Evolutionary conservation across 2,113 vertebrate species (phyloP).

Genomic region (Lucifuga dentata): DNA sequence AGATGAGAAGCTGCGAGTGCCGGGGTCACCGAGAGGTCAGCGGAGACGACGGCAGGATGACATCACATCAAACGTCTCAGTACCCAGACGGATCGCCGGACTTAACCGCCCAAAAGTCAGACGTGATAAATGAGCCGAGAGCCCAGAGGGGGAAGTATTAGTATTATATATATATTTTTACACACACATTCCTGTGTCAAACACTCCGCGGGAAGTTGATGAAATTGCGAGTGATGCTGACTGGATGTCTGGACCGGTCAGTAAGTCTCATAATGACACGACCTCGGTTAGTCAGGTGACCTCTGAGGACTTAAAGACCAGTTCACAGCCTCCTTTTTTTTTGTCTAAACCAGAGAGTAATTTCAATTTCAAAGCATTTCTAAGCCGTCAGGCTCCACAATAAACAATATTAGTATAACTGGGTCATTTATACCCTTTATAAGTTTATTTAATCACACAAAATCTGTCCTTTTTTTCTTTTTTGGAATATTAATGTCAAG

Average conservation of each 20-base stretch:
- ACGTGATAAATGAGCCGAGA: conserved; percentile 52
- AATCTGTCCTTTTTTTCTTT: too few relatives aligned
- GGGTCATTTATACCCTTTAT: too few relatives aligned
- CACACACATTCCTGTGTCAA: conserved; percentile 35
- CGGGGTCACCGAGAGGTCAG: conserved; percentile 65
- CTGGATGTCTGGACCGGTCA: conserved; percentile 58
- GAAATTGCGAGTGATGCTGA: conserved; percentile 53
- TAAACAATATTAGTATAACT: too few relatives aligned
- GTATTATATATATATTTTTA: too few relatives aligned
- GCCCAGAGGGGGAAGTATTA: conserved; percentile 4
- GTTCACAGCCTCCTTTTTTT: conserved; percentile 52
- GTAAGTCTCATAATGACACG: conserved; percentile 56
- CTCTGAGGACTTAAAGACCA: conserved; percentile 32
- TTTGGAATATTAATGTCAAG: too few relatives aligned
- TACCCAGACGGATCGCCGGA: conserved; percentile 24
- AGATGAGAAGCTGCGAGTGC: conserved; percentile 56
- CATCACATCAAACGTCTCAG: conserved; percentile 53
- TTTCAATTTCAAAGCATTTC: conserved; percentile 61
- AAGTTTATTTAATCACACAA: too few relatives aligned
- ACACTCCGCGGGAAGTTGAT: conserved; percentile 36
- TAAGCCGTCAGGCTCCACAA: conserved; percentile 41
- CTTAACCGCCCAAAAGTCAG: conserved; percentile 32
- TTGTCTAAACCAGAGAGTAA: conserved; percentile 38
- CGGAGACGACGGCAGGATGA: conserved; percentile 54
- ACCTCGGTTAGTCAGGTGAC: conserved; percentile 64